Evolutionary conservation across 2,797 vertebrate species (phyloP).

Genomic region (Myotis planiceps): DNA sequence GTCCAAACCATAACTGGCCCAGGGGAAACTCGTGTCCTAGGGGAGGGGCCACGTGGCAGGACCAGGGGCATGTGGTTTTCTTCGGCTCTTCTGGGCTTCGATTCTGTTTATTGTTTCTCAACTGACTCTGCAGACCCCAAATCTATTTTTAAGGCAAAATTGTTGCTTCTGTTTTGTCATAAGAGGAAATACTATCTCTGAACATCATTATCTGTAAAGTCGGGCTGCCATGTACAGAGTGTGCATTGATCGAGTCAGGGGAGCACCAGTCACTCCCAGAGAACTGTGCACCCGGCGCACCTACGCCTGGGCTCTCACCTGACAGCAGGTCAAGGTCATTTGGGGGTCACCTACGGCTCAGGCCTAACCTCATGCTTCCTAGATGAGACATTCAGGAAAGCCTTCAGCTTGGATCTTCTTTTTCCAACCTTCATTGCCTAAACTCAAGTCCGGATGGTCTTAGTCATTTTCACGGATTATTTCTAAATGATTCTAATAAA

Average conservation of each 20-base stretch:
- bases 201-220: neutral
- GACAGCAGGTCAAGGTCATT: neutral
- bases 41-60: slow-evolving; percentile 16
- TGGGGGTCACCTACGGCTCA: neutral
- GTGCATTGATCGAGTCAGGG: neutral
- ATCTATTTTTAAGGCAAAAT: slow-evolving; percentile 53
- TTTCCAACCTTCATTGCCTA: neutral
- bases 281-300: neutral
- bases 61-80: slow-evolving; percentile 17
- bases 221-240: neutral
- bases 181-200: neutral
- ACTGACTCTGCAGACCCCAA: neutral
- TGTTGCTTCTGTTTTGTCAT: neutral
- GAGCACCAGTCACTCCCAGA: neutral
- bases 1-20: slow-evolving; percentile 35
- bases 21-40: neutral
- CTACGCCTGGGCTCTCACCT: neutral
- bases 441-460: neutral
- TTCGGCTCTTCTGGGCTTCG: neutral
- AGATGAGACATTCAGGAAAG: neutral
- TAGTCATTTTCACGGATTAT: neutral
- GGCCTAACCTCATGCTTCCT: neutral
- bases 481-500: neutral
- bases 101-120: neutral
- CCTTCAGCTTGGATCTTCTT: neutral